Conservation (phyloP, 2,113 vertebrate species). For the Lycaon pictus region DNA sequence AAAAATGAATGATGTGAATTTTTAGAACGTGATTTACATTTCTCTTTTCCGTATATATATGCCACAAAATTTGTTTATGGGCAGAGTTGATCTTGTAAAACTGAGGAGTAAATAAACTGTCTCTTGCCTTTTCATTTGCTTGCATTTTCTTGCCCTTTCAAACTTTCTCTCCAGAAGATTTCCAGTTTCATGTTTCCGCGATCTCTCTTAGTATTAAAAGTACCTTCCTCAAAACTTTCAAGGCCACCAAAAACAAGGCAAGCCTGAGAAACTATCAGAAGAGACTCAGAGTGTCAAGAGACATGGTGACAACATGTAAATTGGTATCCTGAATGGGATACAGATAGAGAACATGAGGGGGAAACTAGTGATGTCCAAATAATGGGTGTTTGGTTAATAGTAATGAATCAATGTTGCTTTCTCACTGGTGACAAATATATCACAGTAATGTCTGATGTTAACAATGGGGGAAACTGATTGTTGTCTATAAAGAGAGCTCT, state of each 20-base stretch:
- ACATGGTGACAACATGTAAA: neutral
- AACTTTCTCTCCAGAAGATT: neutral
- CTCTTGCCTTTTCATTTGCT: conserved; percentile 57
- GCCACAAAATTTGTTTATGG: conserved; percentile 59
- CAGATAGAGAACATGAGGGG: neutral
- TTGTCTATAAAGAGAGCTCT: neutral
- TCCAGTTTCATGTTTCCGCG: neutral
- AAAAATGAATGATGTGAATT: conserved; percentile 10
- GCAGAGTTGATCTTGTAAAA: conserved; percentile 61
- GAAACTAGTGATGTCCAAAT: neutral
- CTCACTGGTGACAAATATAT: neutral
- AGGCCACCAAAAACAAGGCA: neutral
- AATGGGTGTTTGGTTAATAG: neutral
- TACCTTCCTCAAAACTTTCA: neutral
- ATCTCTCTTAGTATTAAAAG: neutral
- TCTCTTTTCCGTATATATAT: conserved; percentile 17
- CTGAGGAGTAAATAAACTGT: conserved; percentile 47
- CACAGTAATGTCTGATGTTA: neutral
- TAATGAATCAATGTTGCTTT: neutral
- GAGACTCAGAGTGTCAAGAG: neutral
- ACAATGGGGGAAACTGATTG: neutral
- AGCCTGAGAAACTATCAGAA: neutral
- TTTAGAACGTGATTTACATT: conserved; percentile 66
- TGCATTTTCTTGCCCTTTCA: conserved; percentile 16
- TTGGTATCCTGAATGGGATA: neutral